Base-by-base conservation (phyloP, 2,888 invertebrate genomes). In the Galerucella nymphaeae region DNA sequence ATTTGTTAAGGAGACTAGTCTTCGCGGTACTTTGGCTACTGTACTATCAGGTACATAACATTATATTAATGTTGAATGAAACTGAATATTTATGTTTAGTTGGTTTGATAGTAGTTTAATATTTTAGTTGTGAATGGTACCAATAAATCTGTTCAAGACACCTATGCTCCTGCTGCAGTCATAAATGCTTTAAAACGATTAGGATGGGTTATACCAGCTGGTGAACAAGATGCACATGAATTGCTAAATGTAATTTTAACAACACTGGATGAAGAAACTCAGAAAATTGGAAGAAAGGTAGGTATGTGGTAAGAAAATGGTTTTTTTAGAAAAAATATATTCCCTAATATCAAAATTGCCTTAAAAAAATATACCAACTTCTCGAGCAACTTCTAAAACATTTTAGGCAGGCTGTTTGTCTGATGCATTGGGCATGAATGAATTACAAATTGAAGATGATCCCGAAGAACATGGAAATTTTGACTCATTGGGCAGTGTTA, bases 171-270 rank as follows among this genome's bases (percentile, higher is more conserved):
- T 0, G 89, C 89, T 6, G 90, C 90, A 1, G 92, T 96, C 13
- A 89, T 96, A 76, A 90, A 93, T 75, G 93, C 95, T 0, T 88
- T 97, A 8, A 88, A 93, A 23, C 88, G 91, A 2, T 89, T 94
- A 0, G 93, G 95, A 18, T 97, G 97, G 96, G 93, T 93, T 62
- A 95, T 97, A 79, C 93, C 96, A 0, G 90, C 93, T 23, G 96
- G 96, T 78, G 96, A 98, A 87, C 94, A 97, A 86, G 98, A 98
- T 87, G 95, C 97, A 0, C 97, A 97, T 84, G 98, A 98, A 87
- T 86, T 98, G 66, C 92, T 98, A 80, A 96, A 96, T 85, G 93
- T 96, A 10, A 88, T 98, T 80, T 89, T 97, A 10, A 92, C 94
- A n/a, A 96, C 97, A 14, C 88, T 98, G 64, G 96, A 97, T 84